phyloP scores from a whole-genome alignment of 2,113 vertebrate genomes.

The Turdus rufiventris region DNA sequence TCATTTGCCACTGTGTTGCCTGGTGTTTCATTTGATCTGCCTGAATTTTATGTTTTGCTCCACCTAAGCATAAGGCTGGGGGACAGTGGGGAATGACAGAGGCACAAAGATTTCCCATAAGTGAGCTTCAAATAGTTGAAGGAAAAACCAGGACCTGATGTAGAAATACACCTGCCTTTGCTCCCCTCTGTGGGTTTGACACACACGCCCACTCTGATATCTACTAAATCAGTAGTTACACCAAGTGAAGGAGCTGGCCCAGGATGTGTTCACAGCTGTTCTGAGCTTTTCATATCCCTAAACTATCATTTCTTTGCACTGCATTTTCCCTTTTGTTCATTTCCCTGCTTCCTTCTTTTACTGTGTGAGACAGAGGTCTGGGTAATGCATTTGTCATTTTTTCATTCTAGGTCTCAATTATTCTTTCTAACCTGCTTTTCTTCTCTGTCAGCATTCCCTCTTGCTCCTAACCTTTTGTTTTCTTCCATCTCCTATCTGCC shows the following conservation, averaged over 20 bases:
- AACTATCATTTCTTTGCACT: background rate
- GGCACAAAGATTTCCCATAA: background rate
- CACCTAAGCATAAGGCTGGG: background rate
- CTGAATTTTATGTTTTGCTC: background rate
- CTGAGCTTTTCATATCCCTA: background rate
- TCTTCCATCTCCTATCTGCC: background rate
- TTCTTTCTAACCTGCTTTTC: background rate
- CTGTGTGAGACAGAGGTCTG: background rate
- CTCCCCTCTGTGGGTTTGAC: background rate
- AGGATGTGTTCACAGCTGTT: background rate
- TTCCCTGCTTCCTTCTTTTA: background rate
- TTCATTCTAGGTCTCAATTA: background rate
- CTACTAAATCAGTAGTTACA: background rate
- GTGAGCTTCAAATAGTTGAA: background rate
- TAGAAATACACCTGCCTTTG: background rate
- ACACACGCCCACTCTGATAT: background rate
- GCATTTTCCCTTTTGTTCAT: background rate
- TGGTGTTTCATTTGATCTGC: background rate
- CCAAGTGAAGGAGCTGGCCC: background rate
- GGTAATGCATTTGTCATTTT: background rate
- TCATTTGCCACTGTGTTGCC: background rate
- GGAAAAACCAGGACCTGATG: background rate
- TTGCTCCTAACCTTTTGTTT: background rate
- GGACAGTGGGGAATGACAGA: background rate
- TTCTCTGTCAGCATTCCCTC: background rate